Conservation (phyloP, 2,113 vertebrate genomes). For the Carlito syrichta region DNA sequence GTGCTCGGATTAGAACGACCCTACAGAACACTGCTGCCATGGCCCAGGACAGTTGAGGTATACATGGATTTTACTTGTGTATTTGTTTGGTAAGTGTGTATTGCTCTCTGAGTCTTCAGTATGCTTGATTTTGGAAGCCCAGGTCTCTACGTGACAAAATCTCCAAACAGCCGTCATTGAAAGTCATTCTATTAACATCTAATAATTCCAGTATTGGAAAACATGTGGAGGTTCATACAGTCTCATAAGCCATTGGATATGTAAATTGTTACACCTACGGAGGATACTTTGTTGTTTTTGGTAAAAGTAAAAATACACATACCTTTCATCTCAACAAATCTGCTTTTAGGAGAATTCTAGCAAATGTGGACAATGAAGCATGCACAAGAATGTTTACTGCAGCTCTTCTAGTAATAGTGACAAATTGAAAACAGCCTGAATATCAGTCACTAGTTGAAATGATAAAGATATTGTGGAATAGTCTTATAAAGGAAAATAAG, state of each 20-base stretch:
- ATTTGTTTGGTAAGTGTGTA: not conserved
- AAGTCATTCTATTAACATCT: not conserved
- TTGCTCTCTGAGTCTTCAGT: not conserved
- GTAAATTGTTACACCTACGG: not conserved
- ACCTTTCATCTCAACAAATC: not conserved
- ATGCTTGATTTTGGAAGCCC: not conserved
- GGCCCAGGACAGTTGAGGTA: not conserved
- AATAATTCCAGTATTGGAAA: not conserved
- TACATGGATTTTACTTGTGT: not conserved
- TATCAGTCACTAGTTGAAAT: not conserved
- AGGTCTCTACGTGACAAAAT: not conserved
- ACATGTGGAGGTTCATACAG: not conserved
- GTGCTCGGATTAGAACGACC: not conserved
- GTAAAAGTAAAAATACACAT: not conserved
- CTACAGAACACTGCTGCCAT: not conserved
- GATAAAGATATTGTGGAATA: not conserved
- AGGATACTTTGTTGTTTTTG: not conserved
- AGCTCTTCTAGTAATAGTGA: not conserved
- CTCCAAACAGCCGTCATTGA: not conserved
- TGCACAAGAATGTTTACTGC: not conserved
- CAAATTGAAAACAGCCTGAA: conserved; percentile 1
- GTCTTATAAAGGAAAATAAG: not conserved
- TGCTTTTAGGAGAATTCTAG: not conserved
- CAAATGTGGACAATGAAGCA: not conserved
- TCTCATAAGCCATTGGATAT: not conserved